These are phyloP conservation scores for Nephrotoma flavescens DNA, from an alignment of 2,888 invertebrate species.

Conservation along the genomic window DNA sequence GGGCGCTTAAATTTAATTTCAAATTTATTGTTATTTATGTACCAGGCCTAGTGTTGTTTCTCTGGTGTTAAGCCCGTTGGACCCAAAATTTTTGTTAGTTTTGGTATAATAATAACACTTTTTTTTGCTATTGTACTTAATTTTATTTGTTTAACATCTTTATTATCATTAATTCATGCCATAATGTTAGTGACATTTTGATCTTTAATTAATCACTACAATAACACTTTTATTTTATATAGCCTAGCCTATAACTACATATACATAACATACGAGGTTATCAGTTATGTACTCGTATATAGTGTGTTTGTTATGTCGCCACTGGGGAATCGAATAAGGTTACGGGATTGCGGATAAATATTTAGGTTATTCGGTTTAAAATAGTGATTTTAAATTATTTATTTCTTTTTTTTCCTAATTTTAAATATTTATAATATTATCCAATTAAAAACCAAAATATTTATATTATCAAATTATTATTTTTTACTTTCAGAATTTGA, in stretches of 20 bases:
- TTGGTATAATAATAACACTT: background rate
- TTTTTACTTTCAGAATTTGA: conserved; percentile 68
- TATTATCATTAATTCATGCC: background rate
- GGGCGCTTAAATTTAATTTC: background rate
- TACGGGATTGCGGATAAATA: background rate
- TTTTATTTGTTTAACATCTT: background rate
- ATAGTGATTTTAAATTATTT: background rate
- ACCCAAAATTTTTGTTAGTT: background rate
- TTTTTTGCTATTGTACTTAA: background rate
- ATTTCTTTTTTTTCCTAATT: background rate
- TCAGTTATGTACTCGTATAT: background rate
- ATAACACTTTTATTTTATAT: background rate
- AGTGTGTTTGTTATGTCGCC: background rate
- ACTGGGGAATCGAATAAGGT: background rate
- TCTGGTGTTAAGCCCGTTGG: background rate
- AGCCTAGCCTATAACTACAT: background rate
- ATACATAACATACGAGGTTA: background rate
- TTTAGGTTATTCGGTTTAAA: background rate
- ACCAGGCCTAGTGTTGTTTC: background rate
- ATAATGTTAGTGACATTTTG: background rate
- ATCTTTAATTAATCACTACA: background rate
- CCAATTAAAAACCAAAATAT: background rate
- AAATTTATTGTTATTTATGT: background rate
- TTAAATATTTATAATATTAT: background rate
- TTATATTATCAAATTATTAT: conserved; percentile 13